These are phyloP conservation scores for Caenorhabditis afra DNA, from an alignment of 2,888 invertebrate genomes.

Conservation along the genomic window DNA sequence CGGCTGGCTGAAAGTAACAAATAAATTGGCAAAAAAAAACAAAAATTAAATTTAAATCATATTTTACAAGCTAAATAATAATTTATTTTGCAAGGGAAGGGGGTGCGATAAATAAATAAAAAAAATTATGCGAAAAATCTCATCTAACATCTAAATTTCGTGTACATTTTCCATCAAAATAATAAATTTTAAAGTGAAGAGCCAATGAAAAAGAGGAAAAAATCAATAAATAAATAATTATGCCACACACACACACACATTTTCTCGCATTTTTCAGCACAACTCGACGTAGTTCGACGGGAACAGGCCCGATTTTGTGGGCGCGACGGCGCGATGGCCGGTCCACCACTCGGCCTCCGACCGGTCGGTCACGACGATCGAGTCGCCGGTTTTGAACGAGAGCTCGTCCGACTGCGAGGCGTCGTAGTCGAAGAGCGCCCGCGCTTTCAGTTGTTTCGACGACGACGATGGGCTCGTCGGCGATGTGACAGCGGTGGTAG, in stretches of 20 bases:
- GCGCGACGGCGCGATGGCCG: conserved; percentile 64
- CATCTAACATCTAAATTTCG: too few relatives aligned
- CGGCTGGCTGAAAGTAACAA: background rate
- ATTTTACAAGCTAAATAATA: too few relatives aligned
- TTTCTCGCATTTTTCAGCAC: too few relatives aligned
- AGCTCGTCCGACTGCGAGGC: conserved; percentile 79
- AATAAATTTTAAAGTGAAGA: too few relatives aligned
- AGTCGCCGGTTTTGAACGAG: conserved; percentile 69
- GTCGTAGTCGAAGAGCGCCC: conserved; percentile 77
- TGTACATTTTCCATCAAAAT: too few relatives aligned
- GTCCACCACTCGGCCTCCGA: conserved; percentile 78
- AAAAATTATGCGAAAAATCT: conserved; percentile 11
- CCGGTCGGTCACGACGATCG: conserved; percentile 54
- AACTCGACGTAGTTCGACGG: conserved; percentile 79
- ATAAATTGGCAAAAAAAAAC: background rate
- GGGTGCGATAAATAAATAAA: background rate
- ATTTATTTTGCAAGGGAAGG: background rate
- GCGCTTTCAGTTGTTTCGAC: conserved; percentile 26
- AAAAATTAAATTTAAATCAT: background rate
- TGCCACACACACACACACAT: too few relatives aligned
- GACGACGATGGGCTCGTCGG: background rate
- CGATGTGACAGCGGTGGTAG: background rate
- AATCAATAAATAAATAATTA: too few relatives aligned
- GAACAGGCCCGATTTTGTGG: conserved; percentile 71
- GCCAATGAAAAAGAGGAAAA: too few relatives aligned